These are phyloP conservation scores for Echinarachnius parma DNA, from an alignment of 53 echinoderm and acorn worm genomes.

Conservation along the genomic window DNA sequence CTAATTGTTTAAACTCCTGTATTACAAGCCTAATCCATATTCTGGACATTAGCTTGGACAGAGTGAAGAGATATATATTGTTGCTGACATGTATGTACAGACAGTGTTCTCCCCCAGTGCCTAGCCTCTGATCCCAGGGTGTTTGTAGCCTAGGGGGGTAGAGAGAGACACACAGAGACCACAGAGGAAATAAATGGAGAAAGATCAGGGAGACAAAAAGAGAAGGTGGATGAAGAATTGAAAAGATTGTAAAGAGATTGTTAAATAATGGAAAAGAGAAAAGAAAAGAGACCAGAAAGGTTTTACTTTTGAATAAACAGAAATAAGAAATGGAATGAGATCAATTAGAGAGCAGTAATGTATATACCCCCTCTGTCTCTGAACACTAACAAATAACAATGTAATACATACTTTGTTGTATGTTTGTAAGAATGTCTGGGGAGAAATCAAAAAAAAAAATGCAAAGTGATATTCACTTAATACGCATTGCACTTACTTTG, in stretches of 20 bases:
- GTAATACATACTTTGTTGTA: slow-evolving; percentile 33
- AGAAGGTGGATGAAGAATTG: not conserved
- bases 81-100: slow-evolving; percentile 13
- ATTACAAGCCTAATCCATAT: not conserved
- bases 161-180: not conserved
- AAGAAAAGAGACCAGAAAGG: too few species aligned
- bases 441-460: too few species aligned
- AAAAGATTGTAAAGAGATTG: too few species aligned
- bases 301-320: too few species aligned
- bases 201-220: not conserved
- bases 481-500: too few species aligned
- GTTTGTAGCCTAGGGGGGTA: slow-evolving; percentile 5
- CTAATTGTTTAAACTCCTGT: not conserved
- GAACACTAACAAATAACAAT: slow-evolving; percentile 20
- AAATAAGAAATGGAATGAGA: too few species aligned
- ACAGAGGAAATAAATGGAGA: not conserved
- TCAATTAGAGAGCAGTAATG: slow-evolving; percentile 15
- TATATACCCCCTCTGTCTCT: slow-evolving; percentile 3
- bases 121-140: slow-evolving; percentile 24
- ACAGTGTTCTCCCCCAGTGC: not conserved
- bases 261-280: too few species aligned
- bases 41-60: not conserved
- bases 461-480: too few species aligned
- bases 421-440: slow-evolving; percentile 43
- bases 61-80: not conserved